Evolutionary conservation across 2,797 vertebrate species (phyloP).

Genomic region (Xenops minutus): DNA sequence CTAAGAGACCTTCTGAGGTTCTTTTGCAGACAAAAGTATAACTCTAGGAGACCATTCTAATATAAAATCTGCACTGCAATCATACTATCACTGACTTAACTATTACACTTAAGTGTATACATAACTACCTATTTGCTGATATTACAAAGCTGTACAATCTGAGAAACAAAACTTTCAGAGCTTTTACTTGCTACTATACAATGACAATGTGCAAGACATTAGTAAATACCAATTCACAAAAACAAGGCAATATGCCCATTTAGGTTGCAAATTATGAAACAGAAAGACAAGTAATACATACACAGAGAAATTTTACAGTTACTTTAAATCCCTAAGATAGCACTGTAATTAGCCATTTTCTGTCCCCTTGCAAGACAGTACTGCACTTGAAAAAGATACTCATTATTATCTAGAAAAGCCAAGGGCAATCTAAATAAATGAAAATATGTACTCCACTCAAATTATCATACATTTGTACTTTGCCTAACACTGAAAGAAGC

Average conservation of each 20-base stretch:
- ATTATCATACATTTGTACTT: not conserved
- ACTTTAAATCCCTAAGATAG: not conserved
- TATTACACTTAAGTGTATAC: not conserved
- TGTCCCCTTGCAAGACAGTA: not conserved
- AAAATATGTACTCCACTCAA: not conserved
- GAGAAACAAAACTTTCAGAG: not conserved
- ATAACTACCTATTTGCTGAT: not conserved
- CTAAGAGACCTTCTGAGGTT: not conserved
- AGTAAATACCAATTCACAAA: not conserved
- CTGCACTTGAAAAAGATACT: not conserved
- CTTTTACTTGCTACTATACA: not conserved
- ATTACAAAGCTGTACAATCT: not conserved
- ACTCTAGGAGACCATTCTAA: not conserved
- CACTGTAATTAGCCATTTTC: not conserved
- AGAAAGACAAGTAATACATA: not conserved
- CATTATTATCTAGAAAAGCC: not conserved
- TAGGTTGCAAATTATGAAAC: not conserved
- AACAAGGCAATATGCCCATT: not conserved
- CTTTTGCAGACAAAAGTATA: not conserved
- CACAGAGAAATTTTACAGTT: not conserved
- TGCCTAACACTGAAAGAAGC: not conserved
- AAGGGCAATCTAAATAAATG: not conserved
- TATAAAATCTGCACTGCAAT: not conserved
- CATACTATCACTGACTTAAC: not conserved
- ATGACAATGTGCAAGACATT: not conserved